These are phyloP conservation scores for Anableps anableps DNA, from an alignment of 2,797 vertebrate genomes.

Conservation along the genomic window DNA sequence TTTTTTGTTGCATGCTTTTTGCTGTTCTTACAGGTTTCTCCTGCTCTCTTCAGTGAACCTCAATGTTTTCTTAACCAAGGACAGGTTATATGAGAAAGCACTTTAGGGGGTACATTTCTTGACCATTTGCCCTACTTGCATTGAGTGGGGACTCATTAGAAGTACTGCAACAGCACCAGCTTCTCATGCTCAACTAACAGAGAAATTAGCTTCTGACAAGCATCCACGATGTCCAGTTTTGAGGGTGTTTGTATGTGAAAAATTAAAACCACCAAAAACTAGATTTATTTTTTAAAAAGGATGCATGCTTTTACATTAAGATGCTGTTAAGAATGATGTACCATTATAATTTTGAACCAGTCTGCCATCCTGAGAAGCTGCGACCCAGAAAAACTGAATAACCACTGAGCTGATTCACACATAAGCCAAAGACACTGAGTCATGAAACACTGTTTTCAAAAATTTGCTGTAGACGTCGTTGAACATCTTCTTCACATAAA, in stretches of 20 bases:
- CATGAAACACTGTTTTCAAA: background rate
- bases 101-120: background rate
- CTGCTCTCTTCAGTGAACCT: background rate
- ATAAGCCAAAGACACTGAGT: constrained; percentile 4
- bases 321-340: background rate
- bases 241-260: no score
- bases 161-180: background rate
- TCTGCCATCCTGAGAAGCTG: background rate
- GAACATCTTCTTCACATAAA: background rate
- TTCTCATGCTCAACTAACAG: background rate
- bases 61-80: background rate
- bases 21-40: background rate
- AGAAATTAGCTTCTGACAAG: no score
- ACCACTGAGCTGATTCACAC: background rate
- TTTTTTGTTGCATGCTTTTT: background rate
- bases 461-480: background rate
- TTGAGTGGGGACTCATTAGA: background rate
- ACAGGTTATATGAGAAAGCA: background rate
- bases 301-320: background rate
- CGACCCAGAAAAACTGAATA: background rate
- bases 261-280: background rate
- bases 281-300: background rate
- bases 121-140: background rate
- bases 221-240: no score
- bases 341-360: background rate